A percentile compares a stretch with the other conserved stretches of the same genome.
Conservation (phyloP, 2,113 vertebrate species). For the Gasterosteus aculeatus region DNA sequence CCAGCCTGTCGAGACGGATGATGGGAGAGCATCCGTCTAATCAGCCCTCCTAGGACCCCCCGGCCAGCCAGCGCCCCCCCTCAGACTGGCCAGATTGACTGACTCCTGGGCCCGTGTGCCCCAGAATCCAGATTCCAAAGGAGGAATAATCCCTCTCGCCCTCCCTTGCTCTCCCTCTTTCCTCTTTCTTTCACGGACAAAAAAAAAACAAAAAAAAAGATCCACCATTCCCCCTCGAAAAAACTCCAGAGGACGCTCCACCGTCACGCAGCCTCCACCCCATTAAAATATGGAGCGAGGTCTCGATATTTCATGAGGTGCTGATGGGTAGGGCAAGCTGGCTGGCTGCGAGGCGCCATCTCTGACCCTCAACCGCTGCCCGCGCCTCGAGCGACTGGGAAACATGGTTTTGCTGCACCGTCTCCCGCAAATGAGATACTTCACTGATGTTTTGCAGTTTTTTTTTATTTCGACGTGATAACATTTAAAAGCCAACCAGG, state of each 20-base stretch:
- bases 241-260: slow-evolving; percentile 62
- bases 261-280: slow-evolving; percentile 64
- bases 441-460: background rate
- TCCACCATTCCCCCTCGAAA: slow-evolving; percentile 59
- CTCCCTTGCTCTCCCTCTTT: slow-evolving; percentile 45
- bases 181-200: slow-evolving; percentile 54
- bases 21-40: slow-evolving; percentile 98
- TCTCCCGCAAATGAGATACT: slow-evolving; percentile 43
- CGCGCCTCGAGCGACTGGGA: slow-evolving; percentile 49
- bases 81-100: slow-evolving; percentile 80
- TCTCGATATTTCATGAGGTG: slow-evolving; percentile 76
- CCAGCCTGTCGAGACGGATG: slow-evolving; percentile 98
- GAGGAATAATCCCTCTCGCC: slow-evolving; percentile 74
- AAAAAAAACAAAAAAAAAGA: slow-evolving; percentile 61
- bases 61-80: slow-evolving; percentile 85
- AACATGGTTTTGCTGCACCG: slow-evolving; percentile 27
- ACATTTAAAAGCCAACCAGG: background rate
- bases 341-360: slow-evolving; percentile 44
- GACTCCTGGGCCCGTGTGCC: slow-evolving; percentile 81
- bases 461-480: background rate
- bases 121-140: slow-evolving; percentile 79
- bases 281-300: slow-evolving; percentile 76
- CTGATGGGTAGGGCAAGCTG: slow-evolving; percentile 69
- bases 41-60: slow-evolving; percentile 98
- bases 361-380: slow-evolving; percentile 66